A percentile compares a stretch with the other conserved stretches of the same genome.
Evolutionary conservation across 2,113 vertebrate species (phyloP).

Genomic region (Scolopax mira): DNA sequence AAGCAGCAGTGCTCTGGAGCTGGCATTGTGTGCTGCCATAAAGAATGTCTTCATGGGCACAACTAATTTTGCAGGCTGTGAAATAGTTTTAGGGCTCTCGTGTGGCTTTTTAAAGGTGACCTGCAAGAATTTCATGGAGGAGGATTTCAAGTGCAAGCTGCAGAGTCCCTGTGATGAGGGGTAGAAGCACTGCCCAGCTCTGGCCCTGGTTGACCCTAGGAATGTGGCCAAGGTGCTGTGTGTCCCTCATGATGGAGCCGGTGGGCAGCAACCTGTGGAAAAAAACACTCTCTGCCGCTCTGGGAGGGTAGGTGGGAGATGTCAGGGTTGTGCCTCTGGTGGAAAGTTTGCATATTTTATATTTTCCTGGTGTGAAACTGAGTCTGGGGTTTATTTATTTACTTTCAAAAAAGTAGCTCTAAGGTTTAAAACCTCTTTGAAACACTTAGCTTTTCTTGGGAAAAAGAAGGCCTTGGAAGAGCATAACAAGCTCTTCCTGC

Average conservation of each 20-base stretch:
- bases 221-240: rapidly evolving
- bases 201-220: rapidly evolving
- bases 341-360: background rate
- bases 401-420: background rate
- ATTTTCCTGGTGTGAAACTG: background rate
- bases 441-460: background rate
- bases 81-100: background rate
- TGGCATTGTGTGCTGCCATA: background rate
- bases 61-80: background rate
- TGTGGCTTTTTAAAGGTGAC: background rate
- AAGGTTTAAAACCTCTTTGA: background rate
- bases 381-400: background rate
- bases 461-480: background rate
- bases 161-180: background rate
- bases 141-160: background rate
- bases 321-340: background rate
- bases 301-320: background rate
- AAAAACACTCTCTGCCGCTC: background rate
- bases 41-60: background rate
- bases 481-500: rapidly evolving
- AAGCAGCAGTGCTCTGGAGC: background rate
- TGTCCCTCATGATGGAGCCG: rapidly evolving
- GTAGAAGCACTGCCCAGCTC: background rate
- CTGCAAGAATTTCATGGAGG: background rate
- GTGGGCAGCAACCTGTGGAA: background rate